These are phyloP conservation scores for Sarcophaga bullata DNA, from an alignment of 1,140 invertebrate species.

Conservation along the genomic window DNA sequence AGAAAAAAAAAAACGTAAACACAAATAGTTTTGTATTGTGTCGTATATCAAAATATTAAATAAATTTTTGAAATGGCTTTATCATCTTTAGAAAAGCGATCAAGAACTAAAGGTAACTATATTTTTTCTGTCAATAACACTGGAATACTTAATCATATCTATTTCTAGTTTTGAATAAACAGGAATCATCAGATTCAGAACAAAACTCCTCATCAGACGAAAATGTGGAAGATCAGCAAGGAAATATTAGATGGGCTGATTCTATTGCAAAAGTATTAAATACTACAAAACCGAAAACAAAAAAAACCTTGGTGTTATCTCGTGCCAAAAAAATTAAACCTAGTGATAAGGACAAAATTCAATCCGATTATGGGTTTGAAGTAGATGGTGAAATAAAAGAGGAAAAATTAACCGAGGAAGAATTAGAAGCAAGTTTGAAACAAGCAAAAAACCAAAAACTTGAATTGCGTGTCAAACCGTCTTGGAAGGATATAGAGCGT, in stretches of 20 bases:
- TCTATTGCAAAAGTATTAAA: slow-evolving; percentile 79
- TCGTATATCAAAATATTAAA: neutral
- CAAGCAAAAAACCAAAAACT: slow-evolving; percentile 69
- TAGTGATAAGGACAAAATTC: slow-evolving; percentile 58
- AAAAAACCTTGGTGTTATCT: slow-evolving; percentile 78
- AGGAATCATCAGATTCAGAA: neutral
- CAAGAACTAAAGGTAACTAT: slow-evolving; percentile 1
- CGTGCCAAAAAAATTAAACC: slow-evolving; percentile 77
- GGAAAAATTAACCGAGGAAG: slow-evolving; percentile 60
- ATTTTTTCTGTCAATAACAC: neutral
- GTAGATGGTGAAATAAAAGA: slow-evolving; percentile 67
- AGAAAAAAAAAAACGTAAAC: slow-evolving; percentile 16
- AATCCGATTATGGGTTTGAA: slow-evolving; percentile 66
- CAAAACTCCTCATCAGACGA: slow-evolving; percentile 29
- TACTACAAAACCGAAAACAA: slow-evolving; percentile 78
- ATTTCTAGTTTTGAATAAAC: neutral
- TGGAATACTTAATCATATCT: neutral
- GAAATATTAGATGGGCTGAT: slow-evolving; percentile 74
- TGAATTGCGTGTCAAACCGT: slow-evolving; percentile 79
- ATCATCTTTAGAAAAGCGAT: slow-evolving; percentile 23
- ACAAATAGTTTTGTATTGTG: neutral
- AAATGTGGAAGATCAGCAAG: slow-evolving; percentile 41
- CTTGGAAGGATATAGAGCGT: slow-evolving; percentile 75
- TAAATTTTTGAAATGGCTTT: slow-evolving; percentile 37
- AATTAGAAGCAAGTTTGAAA: slow-evolving; percentile 53